Percentiles rank a stretch among this genome's conserved stretches.
phyloP scores from a whole-genome alignment of 2,888 invertebrate genomes.

The Seladonia tumulorum region DNA sequence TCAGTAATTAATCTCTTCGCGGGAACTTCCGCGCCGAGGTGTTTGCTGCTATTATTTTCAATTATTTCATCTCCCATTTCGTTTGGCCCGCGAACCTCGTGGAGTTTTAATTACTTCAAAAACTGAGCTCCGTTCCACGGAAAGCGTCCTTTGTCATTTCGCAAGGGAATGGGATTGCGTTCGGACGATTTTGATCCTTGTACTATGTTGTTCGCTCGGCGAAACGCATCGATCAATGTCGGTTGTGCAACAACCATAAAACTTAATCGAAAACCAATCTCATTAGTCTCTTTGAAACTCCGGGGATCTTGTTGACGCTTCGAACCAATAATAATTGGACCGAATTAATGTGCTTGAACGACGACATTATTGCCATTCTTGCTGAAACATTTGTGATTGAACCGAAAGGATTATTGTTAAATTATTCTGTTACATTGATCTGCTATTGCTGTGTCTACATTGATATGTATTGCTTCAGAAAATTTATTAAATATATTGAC shows the following conservation, averaged over 20 bases:
- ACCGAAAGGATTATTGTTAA: too few relatives aligned
- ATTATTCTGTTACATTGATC: too few relatives aligned
- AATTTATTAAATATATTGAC: too few relatives aligned
- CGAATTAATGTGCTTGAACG: not conserved
- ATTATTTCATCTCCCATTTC: not conserved
- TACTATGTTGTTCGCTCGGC: not conserved
- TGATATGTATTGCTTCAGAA: too few relatives aligned
- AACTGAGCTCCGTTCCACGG: not conserved
- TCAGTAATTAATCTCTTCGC: not conserved
- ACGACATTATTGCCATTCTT: too few relatives aligned
- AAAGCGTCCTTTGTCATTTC: not conserved
- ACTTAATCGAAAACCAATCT: constrained; percentile 41
- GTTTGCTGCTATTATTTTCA: not conserved
- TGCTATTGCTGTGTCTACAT: too few relatives aligned
- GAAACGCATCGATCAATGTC: constrained; percentile 52
- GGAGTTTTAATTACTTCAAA: not conserved
- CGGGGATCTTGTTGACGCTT: not conserved
- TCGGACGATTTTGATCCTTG: constrained; percentile 1
- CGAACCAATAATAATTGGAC: not conserved
- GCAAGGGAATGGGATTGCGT: not conserved
- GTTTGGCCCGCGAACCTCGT: not conserved
- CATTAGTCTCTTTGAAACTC: constrained; percentile 31
- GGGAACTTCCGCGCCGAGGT: not conserved
- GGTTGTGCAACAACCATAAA: constrained; percentile 30
- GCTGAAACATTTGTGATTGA: too few relatives aligned